phyloP scores from a whole-genome alignment of 1,140 invertebrate genomes.

The Pygmarrhopalites habei region DNA sequence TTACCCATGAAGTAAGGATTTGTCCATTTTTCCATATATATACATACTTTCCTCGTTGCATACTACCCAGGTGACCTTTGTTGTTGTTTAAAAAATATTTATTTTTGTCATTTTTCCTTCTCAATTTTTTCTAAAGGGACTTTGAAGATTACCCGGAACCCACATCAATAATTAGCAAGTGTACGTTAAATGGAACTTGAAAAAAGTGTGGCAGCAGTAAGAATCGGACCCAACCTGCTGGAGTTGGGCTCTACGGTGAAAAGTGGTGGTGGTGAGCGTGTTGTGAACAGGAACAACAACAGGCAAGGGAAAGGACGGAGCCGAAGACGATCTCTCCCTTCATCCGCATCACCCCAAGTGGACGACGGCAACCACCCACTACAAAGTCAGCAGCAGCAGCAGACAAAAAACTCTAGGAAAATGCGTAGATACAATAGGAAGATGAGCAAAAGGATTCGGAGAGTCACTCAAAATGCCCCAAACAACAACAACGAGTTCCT shows the following conservation, averaged over 20 bases:
- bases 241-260: neutral
- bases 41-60: neutral
- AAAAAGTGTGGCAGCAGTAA: neutral
- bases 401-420: neutral
- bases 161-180: neutral
- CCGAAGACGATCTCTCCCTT: conserved; percentile 2
- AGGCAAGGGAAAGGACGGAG: neutral
- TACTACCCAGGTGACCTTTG: neutral
- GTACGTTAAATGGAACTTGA: conserved; percentile 5
- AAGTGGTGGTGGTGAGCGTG: neutral
- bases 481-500: conserved; percentile 30
- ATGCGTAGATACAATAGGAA: conserved; percentile 8
- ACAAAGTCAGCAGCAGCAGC: neutral
- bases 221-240: neutral
- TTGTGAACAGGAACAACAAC: neutral
- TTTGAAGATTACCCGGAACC: neutral
- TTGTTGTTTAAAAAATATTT: neutral
- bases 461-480: conserved; percentile 17
- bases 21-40: neutral
- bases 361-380: neutral
- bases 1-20: conserved; percentile 1
- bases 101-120: neutral
- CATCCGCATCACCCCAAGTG: neutral
- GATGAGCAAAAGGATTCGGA: conserved; percentile 4
- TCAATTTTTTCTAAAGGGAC: neutral